Conservation (phyloP, 2,797 vertebrate genomes). For the Meda fulgida region DNA sequence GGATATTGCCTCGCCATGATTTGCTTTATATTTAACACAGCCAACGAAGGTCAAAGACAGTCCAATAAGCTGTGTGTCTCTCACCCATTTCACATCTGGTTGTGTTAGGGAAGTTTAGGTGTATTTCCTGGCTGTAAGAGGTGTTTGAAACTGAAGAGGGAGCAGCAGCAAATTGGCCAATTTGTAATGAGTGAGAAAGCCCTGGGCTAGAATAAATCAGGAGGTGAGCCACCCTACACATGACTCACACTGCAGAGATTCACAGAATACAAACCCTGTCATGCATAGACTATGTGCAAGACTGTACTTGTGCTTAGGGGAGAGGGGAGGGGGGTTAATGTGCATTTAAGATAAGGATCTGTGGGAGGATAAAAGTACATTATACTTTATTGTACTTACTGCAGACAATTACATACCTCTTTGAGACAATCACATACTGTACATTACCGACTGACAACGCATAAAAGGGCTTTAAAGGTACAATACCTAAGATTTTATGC, state of each 20-base stretch:
- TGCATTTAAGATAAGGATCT: constrained; percentile 19
- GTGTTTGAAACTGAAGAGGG: constrained; percentile 38
- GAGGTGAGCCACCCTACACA: constrained; percentile 9
- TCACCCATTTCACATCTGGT: constrained; percentile 2
- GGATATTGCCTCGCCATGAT: constrained; percentile 44
- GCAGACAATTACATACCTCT: not conserved
- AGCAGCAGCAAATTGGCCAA: constrained; percentile 45
- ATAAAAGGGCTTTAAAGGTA: not conserved
- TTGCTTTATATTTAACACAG: constrained; percentile 49
- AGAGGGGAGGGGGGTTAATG: constrained; percentile 12
- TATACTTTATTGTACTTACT: not conserved
- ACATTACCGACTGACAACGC: not conserved
- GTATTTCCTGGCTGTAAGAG: constrained; percentile 26
- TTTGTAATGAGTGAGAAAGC: constrained; percentile 52
- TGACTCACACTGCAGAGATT: constrained; percentile 37
- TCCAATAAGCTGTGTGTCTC: constrained; percentile 36
- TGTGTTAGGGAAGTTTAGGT: constrained; percentile 31
- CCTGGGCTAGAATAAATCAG: constrained; percentile 52
- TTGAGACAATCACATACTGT: not conserved
- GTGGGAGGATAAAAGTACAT: constrained; percentile 13
- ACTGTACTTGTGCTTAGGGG: constrained; percentile 18
- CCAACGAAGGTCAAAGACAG: constrained; percentile 57
- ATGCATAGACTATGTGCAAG: not conserved
- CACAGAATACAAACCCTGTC: not conserved
- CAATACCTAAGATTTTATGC: too few species aligned